Evolutionary conservation across 2,113 vertebrate species (phyloP).

Genomic region (Cephalopholis sonnerati): DNA sequence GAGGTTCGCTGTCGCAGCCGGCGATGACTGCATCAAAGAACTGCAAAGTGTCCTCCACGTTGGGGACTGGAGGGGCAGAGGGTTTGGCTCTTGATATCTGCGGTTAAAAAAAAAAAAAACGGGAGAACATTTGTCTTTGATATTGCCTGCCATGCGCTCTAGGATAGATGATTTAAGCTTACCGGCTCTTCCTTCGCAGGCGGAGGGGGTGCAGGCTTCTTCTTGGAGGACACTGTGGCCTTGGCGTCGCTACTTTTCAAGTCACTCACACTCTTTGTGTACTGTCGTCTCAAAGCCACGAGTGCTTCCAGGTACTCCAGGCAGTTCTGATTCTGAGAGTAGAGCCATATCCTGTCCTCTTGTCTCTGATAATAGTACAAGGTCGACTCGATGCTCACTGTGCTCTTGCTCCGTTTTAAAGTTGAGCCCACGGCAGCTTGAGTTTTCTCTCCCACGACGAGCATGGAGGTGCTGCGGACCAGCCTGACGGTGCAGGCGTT

Average conservation of each 20-base stretch:
- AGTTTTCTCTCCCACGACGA: constrained; percentile 86
- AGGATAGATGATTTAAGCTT: constrained; percentile 19
- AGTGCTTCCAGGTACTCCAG: constrained; percentile 95
- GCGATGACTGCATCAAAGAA: constrained; percentile 94
- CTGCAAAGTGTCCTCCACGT: constrained; percentile 90
- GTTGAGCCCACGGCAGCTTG: constrained; percentile 79
- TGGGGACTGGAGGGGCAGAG: constrained; percentile 77
- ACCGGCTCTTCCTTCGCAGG: constrained; percentile 72
- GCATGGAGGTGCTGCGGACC: constrained; percentile 96
- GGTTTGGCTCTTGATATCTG: constrained; percentile 72
- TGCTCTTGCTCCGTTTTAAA: constrained; percentile 91
- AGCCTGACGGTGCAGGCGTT: constrained; percentile 86
- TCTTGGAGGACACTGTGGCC: constrained; percentile 73
- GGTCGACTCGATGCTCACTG: constrained; percentile 86
- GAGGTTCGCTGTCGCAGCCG: constrained; percentile 89
- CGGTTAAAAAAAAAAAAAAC: constrained; percentile 1
- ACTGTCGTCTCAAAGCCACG: constrained; percentile 91
- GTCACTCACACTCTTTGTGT: constrained; percentile 87
- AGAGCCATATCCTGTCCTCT: constrained; percentile 92
- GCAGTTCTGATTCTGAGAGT: constrained; percentile 92
- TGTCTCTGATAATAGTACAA: constrained; percentile 87
- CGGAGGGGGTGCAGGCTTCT: constrained; percentile 79
- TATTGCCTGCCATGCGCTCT: background rate
- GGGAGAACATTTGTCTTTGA: background rate
- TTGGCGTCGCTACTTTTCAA: constrained; percentile 80